Conservation (phyloP, 2,797 vertebrate genomes). For the Tinamus major region DNA sequence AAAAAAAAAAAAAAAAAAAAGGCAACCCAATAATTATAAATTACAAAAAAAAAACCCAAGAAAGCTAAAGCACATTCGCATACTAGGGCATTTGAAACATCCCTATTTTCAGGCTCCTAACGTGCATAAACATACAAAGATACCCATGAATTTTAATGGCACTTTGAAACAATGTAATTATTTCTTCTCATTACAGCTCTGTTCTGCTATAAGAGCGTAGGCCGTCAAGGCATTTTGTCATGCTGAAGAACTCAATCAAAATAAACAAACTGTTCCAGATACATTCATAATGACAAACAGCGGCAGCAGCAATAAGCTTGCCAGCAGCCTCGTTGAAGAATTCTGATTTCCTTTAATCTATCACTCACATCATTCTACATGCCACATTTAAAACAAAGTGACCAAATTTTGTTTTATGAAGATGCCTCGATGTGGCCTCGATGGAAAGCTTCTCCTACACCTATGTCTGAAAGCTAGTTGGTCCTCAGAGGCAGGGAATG, state of each 20-base stretch:
- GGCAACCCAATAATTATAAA: neutral
- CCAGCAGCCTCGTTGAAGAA: neutral
- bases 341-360: neutral
- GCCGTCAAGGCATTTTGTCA: neutral
- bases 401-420: neutral
- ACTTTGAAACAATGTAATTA: neutral
- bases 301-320: neutral
- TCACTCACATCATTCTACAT: neutral
- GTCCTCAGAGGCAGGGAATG: neutral
- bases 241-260: neutral
- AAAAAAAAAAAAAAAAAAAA: neutral
- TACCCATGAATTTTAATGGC: constrained; percentile 18
- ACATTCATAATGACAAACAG: neutral
- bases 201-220: neutral
- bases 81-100: neutral
- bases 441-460: neutral
- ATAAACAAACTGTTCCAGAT: neutral
- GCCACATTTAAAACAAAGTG: neutral
- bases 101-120: constrained; percentile 16
- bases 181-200: constrained; percentile 24
- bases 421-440: accelerated
- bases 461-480: neutral
- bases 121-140: neutral
- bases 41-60: neutral
- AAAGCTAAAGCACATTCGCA: neutral